Evolutionary conservation across 2,797 vertebrate genomes (phyloP).

Genomic region (Cryptoblepharus egeriae): DNA sequence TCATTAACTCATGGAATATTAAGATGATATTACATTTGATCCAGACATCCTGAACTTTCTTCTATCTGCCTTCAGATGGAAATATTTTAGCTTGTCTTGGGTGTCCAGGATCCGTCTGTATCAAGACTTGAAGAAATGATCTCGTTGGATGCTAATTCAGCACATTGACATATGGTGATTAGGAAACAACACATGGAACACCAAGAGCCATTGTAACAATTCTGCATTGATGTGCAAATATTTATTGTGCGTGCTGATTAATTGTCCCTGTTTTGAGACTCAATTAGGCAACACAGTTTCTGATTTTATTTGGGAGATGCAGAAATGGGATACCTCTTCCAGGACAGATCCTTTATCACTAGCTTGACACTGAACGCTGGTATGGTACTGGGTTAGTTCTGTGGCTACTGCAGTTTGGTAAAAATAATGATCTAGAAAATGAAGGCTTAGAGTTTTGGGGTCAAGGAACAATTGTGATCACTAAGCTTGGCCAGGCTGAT

Average conservation of each 20-base stretch:
- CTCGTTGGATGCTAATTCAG: not conserved
- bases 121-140: not conserved
- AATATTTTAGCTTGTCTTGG: not conserved
- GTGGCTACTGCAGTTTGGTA: too few species aligned
- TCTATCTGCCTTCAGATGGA: not conserved
- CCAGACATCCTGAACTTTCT: not conserved
- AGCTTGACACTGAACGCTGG: not conserved
- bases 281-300: not conserved
- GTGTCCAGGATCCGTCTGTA: not conserved
- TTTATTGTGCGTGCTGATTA: not conserved
- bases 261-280: not conserved
- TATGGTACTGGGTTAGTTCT: too few species aligned
- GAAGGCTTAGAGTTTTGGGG: too few species aligned
- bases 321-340: not conserved
- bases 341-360: not conserved
- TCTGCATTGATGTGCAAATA: not conserved
- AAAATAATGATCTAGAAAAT: not conserved
- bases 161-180: conserved; percentile 9
- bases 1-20: not conserved
- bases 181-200: not conserved
- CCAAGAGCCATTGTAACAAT: not conserved
- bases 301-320: not conserved
- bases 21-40: not conserved
- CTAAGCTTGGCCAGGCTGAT: too few species aligned
- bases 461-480: too few species aligned